Evolutionary conservation across 2,113 vertebrate species (phyloP).

Genomic region (Sylvia atricapilla): DNA sequence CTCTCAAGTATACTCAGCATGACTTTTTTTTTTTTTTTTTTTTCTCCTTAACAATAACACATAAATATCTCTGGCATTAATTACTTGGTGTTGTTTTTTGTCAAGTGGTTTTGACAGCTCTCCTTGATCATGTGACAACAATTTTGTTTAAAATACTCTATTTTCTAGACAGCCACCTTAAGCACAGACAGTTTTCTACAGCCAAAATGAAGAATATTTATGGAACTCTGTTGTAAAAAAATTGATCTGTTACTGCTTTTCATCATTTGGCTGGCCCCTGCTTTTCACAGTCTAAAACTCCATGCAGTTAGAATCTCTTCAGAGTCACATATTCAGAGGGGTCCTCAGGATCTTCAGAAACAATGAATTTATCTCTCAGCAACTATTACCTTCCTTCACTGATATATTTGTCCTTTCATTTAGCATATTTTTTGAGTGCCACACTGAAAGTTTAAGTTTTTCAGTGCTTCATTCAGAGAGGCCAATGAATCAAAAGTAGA

Average conservation of each 20-base stretch:
- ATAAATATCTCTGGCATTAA: conserved; percentile 9
- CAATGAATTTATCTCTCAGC: background rate
- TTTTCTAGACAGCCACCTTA: conserved; percentile 12
- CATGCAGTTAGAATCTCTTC: background rate
- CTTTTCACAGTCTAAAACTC: background rate
- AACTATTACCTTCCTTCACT: background rate
- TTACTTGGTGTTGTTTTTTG: background rate
- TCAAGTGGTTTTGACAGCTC: conserved; percentile 7
- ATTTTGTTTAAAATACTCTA: conserved; percentile 22
- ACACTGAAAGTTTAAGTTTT: background rate
- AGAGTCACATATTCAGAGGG: background rate
- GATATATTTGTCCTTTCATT: background rate
- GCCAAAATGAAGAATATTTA: background rate
- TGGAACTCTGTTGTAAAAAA: background rate
- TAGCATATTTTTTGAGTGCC: background rate
- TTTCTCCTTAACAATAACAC: background rate
- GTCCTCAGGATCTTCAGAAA: background rate
- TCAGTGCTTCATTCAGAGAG: background rate
- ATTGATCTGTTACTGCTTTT: background rate
- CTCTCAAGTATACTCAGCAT: background rate
- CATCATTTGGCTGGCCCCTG: background rate
- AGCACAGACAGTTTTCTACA: background rate
- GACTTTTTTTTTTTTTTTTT: too few species aligned
- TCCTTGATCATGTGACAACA: background rate
- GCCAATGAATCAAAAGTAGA: background rate